phyloP scores from a whole-genome alignment of 1,140 invertebrate species.

The Meloidogyne floridensis region DNA sequence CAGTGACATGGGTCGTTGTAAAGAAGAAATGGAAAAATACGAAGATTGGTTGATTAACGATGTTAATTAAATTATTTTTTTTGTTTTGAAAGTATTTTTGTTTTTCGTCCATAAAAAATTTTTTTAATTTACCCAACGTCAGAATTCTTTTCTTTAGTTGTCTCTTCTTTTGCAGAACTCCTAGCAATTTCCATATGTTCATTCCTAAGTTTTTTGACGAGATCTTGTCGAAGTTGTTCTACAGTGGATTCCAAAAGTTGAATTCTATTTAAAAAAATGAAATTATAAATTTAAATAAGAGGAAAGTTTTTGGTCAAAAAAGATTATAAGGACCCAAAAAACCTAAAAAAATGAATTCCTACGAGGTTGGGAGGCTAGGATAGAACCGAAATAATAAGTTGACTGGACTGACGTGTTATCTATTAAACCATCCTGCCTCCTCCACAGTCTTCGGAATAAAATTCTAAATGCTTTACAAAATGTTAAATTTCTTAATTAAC shows the following conservation, averaged over 20 bases:
- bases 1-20: conserved; percentile 86
- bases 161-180: neutral
- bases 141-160: neutral
- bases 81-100: conserved; percentile 32
- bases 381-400: too few species aligned
- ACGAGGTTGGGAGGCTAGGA: too few species aligned
- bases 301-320: too few species aligned
- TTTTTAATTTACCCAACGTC: neutral
- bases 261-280: neutral
- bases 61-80: conserved; percentile 24
- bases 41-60: conserved; percentile 44
- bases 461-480: too few species aligned
- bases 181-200: neutral
- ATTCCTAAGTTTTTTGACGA: neutral
- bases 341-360: too few species aligned
- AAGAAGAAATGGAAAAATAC: conserved; percentile 90
- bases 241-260: conserved; percentile 3
- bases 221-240: neutral
- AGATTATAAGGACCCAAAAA: too few species aligned
- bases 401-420: too few species aligned
- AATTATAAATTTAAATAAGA: neutral
- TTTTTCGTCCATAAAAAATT: neutral
- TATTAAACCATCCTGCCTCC: too few species aligned
- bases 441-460: too few species aligned
- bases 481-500: too few species aligned